Base-by-base conservation (phyloP, 2,888 invertebrate species). In the Aphidoletes aphidimyza region DNA sequence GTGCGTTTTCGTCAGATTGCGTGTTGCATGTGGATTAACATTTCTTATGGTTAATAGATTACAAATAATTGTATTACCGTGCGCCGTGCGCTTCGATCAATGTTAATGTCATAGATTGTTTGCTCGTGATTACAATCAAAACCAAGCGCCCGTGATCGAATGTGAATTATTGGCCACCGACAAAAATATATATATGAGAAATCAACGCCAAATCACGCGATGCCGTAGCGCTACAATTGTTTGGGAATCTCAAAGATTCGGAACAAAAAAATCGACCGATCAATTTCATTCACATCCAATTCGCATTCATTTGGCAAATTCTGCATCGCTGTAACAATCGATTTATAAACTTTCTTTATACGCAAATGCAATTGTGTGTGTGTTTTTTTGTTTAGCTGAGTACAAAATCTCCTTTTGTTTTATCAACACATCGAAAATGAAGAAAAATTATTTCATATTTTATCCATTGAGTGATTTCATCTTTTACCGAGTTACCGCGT, bases 391-490 rank as follows among this genome's bases (percentile, higher is more conserved):
- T 14, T 6, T 42, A 42, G 42, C 6, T 9, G 42, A 9, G 5
- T 5, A 26, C 17, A 17, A 54, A 22, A 54, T 5, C 22, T 2
- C 26, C 6, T 54, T 54, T 2, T 30, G 34, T 69, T 30, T 69
- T 14, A 30, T 14, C 30, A 14, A 30, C 30, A 14, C 1, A 8
- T 2, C 8, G 34, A 5, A 26, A 26, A 69, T 11, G 26, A 30
- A n/a, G 30, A 30, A 69, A 69, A 69, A 69, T 69, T 69, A 30
- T 30, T 69, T 69, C 69, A 69, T 69, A n/a, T n/a, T n/a, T n/a
- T n/a, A n/a, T n/a, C n/a, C n/a, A n/a, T n/a, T n/a, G n/a, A n/a
- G n/a, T n/a, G n/a, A n/a, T n/a, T n/a, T n/a, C n/a, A n/a, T n/a
- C n/a, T n/a, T n/a, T n/a, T n/a, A n/a, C n/a, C n/a, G n/a, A n/a